Evolutionary conservation across 2,797 vertebrate genomes (phyloP), one percentile per base, ranked within the genome.

Genomic region (Momotus momota): DNA sequence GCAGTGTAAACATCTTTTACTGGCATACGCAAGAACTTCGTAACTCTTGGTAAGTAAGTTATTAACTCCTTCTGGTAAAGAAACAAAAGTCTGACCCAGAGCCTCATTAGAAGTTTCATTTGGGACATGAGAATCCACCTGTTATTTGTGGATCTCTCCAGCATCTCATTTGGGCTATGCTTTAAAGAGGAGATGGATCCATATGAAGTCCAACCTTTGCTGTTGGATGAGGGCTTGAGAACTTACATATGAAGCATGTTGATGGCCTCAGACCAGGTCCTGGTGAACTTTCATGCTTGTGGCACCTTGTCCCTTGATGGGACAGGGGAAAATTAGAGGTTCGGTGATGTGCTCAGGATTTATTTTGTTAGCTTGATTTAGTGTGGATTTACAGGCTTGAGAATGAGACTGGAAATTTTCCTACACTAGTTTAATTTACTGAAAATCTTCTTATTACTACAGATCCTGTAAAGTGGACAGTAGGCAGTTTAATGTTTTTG

Each of bases 231-330:
- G n/a, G 5, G 19, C 54, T 57, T 33, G n/a, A 57, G 54, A 21
- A 7, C n/a, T 57, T 57, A 12, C 5, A 57, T 57, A 57, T 33
- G 55, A 33, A 57, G n/a, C 14, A 12, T 57, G 10, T 20, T 27
- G 26, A 52, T 29, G 51, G 51, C 27, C 27, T 52, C 51, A 52
- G 51, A 33, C 55, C 25, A 21, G 31, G 20, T n/a, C 31, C n/a
- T 33, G 55, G 55, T 31, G 19, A 51, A 3, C 26, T 6, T 10
- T 2, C 60, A 29, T 0, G 0, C 48, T 72, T 3, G 3, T 2
- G 13, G 29, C 29, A 12, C 54, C 33, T 31, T 18, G 16, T 46
- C 10, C 22, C 45, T 3, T 9, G 45, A 2, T 10, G 58, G 71
- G 31, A 16, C 38, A 46, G 54, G 51, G 31, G 4, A 15, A 8